Evolutionary conservation across 2,888 invertebrate species (phyloP).

Genomic region (Rhimphoctona megacephalus): DNA sequence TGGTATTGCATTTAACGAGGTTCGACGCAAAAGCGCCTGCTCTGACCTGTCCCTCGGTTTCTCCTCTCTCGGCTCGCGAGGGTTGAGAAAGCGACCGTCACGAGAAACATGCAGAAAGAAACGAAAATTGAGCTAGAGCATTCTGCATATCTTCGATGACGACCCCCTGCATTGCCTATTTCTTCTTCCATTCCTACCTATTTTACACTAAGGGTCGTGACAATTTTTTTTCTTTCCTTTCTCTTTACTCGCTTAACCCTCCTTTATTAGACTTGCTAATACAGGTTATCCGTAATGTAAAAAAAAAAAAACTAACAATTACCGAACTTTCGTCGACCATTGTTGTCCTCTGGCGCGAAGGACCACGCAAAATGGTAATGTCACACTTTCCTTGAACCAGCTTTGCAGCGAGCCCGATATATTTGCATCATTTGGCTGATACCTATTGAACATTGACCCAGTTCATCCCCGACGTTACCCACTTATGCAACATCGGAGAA

Average conservation of each 20-base stretch:
- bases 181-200: constrained; percentile 34
- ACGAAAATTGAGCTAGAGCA: constrained; percentile 28
- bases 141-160: constrained; percentile 22
- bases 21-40: constrained; percentile 70
- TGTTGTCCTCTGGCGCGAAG: neutral
- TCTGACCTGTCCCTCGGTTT: constrained; percentile 11
- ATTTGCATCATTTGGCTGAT: constrained; percentile 37
- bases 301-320: constrained; percentile 38
- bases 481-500: constrained; percentile 3
- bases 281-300: neutral
- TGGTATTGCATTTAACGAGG: constrained; percentile 82
- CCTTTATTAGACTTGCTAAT: constrained; percentile 62
- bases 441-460: constrained; percentile 53
- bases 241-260: constrained; percentile 13
- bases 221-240: constrained; percentile 47
- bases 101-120: constrained; percentile 40
- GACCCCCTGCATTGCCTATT: constrained; percentile 59
- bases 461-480: constrained; percentile 20
- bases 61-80: constrained; percentile 36
- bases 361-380: constrained; percentile 34
- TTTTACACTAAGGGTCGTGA: constrained; percentile 43
- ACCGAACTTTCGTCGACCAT: constrained; percentile 24
- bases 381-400: constrained; percentile 32
- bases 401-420: constrained; percentile 14
- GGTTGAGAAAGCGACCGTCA: constrained; percentile 17